These are phyloP conservation scores for Sebastes trivittatus DNA, from an alignment of 2,797 vertebrate species.

Conservation along the genomic window DNA sequence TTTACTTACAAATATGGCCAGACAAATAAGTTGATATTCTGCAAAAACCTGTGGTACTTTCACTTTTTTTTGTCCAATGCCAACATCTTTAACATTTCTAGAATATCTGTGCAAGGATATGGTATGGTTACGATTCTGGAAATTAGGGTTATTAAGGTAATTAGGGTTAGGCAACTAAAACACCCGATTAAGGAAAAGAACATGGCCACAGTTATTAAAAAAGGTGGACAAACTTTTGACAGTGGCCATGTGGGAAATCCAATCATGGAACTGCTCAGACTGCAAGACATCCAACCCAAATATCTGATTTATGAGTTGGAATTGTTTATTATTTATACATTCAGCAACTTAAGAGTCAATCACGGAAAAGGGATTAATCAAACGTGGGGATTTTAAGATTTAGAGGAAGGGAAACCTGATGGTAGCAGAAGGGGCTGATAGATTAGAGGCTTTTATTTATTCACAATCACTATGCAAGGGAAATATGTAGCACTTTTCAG, in stretches of 20 bases:
- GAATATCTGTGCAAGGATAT: not conserved
- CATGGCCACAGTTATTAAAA: not conserved
- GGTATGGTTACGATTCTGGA: not conserved
- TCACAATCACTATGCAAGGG: not conserved
- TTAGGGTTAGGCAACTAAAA: not conserved
- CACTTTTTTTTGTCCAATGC: too few species aligned
- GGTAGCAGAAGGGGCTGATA: not conserved
- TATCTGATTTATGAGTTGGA: not conserved
- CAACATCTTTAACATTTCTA: too few species aligned
- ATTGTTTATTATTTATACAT: not conserved
- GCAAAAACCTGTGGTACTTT: too few species aligned
- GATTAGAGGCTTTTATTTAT: not conserved
- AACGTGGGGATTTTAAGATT: not conserved
- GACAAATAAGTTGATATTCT: too few species aligned
- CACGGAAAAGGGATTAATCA: not conserved
- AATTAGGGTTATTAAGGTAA: not conserved
- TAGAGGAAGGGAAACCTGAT: slow-evolving; percentile 1
- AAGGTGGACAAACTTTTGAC: not conserved
- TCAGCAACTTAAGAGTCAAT: not conserved
- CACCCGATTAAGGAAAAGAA: not conserved
- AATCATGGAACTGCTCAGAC: not conserved
- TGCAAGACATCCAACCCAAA: not conserved
- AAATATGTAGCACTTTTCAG: not conserved
- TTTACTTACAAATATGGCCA: too few species aligned
- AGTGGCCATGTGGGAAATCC: not conserved